These are phyloP conservation scores for Zaprionus nigranus DNA, from an alignment of 1,140 invertebrate genomes.

Conservation along the genomic window DNA sequence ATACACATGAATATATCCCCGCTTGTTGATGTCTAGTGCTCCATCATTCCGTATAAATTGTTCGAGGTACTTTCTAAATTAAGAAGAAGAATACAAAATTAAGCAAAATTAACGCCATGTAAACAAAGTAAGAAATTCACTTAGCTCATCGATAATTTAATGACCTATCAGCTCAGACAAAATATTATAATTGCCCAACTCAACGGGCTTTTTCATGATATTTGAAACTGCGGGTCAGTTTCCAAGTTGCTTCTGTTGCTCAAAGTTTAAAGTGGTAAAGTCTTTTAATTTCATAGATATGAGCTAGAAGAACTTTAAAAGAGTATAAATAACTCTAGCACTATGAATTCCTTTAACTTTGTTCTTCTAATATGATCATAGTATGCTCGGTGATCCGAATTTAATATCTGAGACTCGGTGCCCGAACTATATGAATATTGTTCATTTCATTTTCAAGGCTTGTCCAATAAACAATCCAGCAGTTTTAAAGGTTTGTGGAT, in stretches of 20 bases:
- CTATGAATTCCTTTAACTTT: too few species aligned
- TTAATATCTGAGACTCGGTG: neutral
- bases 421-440: neutral
- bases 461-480: constrained; percentile 4
- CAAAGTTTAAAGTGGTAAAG: constrained; percentile 15
- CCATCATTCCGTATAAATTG: neutral
- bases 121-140: too few species aligned
- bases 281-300: constrained; percentile 2
- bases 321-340: neutral
- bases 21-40: constrained; percentile 5
- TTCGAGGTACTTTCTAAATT: neutral
- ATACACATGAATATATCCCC: constrained; percentile 5
- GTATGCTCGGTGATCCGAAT: neutral
- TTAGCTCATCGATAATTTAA: too few species aligned
- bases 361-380: neutral
- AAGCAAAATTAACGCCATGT: neutral
- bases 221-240: constrained; percentile 7
- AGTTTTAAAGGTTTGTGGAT: constrained; percentile 9
- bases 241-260: too few species aligned
- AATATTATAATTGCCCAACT: neutral
- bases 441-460: neutral
- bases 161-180: too few species aligned
- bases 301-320: neutral
- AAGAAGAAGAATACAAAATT: too few species aligned
- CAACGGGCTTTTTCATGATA: constrained; percentile 13